Evolutionary conservation across 2,797 vertebrate species (phyloP).

Genomic region (Mormyrops attenuatus): DNA sequence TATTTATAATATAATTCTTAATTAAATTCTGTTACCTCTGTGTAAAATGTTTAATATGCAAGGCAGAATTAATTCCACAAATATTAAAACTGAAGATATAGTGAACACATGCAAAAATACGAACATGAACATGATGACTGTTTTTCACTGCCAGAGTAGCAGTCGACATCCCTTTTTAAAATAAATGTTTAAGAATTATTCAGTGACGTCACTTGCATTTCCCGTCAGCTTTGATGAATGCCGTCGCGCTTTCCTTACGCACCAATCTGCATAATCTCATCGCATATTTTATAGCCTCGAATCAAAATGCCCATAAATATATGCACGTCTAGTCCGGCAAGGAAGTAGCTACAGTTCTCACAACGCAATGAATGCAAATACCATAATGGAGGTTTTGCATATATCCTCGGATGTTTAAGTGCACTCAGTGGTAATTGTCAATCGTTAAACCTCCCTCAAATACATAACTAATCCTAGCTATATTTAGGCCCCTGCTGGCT

Average conservation of each 20-base stretch:
- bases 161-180: not conserved
- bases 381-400: not conserved
- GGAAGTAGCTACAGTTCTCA: not conserved
- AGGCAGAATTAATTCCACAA: not conserved
- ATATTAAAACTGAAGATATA: not conserved
- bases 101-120: not conserved
- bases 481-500: not conserved
- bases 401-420: not conserved
- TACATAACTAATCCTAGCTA: not conserved
- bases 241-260: not conserved
- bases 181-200: not conserved
- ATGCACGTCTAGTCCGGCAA: not conserved
- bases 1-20: not conserved
- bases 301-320: not conserved
- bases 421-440: slow-evolving; percentile 11
- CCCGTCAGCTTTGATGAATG: not conserved
- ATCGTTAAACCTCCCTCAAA: not conserved
- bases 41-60: not conserved
- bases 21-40: not conserved
- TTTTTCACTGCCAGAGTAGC: not conserved
- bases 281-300: not conserved
- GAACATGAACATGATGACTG: not conserved
- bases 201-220: not conserved
- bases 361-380: slow-evolving; percentile 13
- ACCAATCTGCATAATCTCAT: slow-evolving; percentile 7